Percentiles rank a stretch among this genome's conserved stretches.
Evolutionary conservation across 2,113 vertebrate genomes (phyloP).

Genomic region (Otus sunia): DNA sequence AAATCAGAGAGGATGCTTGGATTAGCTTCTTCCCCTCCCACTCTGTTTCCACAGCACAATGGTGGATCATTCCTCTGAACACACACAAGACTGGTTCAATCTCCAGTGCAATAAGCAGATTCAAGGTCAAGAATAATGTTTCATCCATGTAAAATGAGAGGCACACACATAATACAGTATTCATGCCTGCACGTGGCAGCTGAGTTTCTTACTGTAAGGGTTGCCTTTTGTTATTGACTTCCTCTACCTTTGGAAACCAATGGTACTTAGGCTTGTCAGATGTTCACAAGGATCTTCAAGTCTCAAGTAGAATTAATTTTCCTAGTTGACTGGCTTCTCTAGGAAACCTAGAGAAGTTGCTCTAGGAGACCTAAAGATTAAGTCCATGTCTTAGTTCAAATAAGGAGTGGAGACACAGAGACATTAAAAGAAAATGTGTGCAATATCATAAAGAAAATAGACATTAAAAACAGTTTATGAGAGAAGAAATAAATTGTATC

Average conservation of each 20-base stretch:
- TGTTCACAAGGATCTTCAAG: neutral
- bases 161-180: neutral
- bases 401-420: neutral
- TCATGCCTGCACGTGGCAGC: neutral
- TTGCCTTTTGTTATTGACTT: neutral
- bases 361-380: neutral
- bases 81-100: neutral
- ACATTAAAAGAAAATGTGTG: neutral
- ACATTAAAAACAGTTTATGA: neutral
- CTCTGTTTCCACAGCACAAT: neutral
- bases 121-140: neutral
- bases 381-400: neutral
- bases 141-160: neutral
- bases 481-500: neutral
- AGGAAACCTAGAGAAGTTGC: neutral
- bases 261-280: neutral
- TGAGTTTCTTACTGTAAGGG: neutral
- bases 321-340: neutral
- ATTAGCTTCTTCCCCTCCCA: neutral
- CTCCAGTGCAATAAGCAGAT: neutral
- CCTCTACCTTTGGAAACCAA: neutral
- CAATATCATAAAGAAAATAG: neutral
- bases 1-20: neutral
- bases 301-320: neutral
- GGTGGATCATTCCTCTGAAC: neutral